These are phyloP conservation scores for Mermis nigrescens DNA, from an alignment of 2,888 invertebrate species.

Conservation along the genomic window DNA sequence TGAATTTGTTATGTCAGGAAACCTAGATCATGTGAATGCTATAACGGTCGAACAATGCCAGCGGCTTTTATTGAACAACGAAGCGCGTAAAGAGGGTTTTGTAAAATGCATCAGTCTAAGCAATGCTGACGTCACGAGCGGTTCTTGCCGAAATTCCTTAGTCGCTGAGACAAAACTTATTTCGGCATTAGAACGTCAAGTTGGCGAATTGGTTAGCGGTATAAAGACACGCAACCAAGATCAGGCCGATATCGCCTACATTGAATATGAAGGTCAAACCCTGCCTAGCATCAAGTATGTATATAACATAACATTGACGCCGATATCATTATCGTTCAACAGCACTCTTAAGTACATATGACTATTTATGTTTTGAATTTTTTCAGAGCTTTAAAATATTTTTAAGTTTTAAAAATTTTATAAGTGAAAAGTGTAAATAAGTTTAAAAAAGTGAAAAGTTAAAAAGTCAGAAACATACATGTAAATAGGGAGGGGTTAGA, in stretches of 20 bases:
- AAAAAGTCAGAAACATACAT: too few species aligned
- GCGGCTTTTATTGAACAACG: neutral
- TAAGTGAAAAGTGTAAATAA: too few species aligned
- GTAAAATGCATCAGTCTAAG: conserved; percentile 1
- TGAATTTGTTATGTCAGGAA: too few species aligned
- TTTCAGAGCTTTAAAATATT: too few species aligned
- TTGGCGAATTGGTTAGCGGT: neutral
- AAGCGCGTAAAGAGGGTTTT: conserved; percentile 3
- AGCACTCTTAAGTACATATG: too few species aligned
- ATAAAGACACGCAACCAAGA: conserved; percentile 5
- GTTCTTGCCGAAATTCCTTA: neutral
- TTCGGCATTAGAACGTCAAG: neutral
- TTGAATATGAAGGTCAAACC: neutral
- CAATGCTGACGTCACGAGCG: neutral
- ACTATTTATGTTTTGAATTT: too few species aligned
- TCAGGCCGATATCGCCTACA: conserved; percentile 7
- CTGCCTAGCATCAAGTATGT: too few species aligned
- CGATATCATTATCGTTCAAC: too few species aligned
- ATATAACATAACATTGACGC: too few species aligned
- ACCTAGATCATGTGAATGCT: neutral
- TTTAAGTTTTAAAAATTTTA: too few species aligned
- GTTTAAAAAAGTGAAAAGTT: too few species aligned
- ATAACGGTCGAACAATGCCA: neutral
- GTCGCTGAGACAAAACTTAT: neutral
- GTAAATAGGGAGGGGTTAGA: too few species aligned